A percentile compares a stretch with the other conserved stretches of the same genome.
These are phyloP conservation scores for Drosophila peninsularis DNA, from an alignment of 2,888 invertebrate genomes.

Conservation along the genomic window DNA sequence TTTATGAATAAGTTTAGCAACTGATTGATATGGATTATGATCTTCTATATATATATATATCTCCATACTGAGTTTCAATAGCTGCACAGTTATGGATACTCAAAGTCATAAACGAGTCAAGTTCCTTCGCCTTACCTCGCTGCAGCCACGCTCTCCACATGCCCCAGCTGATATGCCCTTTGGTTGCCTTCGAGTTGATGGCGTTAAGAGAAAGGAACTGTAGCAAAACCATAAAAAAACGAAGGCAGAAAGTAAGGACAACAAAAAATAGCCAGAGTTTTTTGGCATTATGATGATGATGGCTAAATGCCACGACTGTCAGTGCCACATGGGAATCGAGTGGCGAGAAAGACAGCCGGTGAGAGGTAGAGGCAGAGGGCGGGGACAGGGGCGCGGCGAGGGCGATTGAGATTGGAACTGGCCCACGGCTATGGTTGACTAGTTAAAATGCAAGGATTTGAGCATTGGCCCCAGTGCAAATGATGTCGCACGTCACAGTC, in stretches of 20 bases:
- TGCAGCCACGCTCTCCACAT: background rate
- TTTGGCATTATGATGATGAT: constrained; percentile 76
- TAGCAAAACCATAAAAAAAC: constrained; percentile 2
- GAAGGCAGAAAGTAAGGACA: constrained; percentile 4
- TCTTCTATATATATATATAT: no score
- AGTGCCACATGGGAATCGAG: constrained; percentile 74
- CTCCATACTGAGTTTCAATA: no score
- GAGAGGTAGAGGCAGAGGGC: background rate
- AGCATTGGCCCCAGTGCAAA: constrained; percentile 32
- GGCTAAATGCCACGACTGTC: constrained; percentile 77
- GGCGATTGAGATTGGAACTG: constrained; percentile 48
- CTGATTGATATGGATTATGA: no score
- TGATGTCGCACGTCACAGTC: constrained; percentile 44
- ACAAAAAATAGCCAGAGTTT: constrained; percentile 38
- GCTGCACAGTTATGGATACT: no score
- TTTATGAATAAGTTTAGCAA: no score
- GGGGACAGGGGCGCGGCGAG: background rate
- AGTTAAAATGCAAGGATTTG: constrained; percentile 79
- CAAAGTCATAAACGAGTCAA: no score
- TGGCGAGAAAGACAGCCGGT: constrained; percentile 6
- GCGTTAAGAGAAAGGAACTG: constrained; percentile 15
- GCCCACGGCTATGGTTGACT: constrained; percentile 74
- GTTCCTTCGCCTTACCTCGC: background rate
- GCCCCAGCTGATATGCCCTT: background rate
- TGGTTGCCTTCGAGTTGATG: background rate